Evolutionary conservation across 2,113 vertebrate genomes (phyloP), one percentile per base, ranked within the genome.

Genomic region (Cochlearius cochlearius): DNA sequence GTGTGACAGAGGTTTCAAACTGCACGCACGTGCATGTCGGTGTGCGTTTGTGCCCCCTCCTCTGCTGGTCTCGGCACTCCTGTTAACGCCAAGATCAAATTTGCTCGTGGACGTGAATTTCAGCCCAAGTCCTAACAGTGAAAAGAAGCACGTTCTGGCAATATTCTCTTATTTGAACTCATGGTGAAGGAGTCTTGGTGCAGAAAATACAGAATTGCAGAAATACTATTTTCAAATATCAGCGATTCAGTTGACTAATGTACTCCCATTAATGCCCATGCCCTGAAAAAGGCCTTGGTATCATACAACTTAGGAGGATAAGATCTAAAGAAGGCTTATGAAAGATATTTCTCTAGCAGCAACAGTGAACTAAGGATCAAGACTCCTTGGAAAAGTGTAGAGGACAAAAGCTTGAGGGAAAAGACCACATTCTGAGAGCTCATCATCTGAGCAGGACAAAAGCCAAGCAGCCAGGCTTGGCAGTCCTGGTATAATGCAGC

Each of bases 341-440:
- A 58, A 89, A 91, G 49, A 1, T 18, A 56, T 14, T 89, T 82
- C 55, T 71, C 60, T 20, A 45, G 66, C 66, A 90, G 74, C 58
- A 79, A 36, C 92, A 92, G 29, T 69, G 66, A 95, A 50, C 75
- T 74, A 21, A 77, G 50, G 62, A 69, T 89, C 62, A 41, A 34
- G 66, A 84, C 81, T 88, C 89, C 84, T 88, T 82, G 90, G 45
- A 86, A 41, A 86, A 69, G 7, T 3, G 38, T 27, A 82, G 89
- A 96, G 87, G 95, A 90, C 92, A 88, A 91, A n/a, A 91, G 97
- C 77, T 91, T 2, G 32, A 95, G 92, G 83, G 64, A 67, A 78
- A 93, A 45, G 21, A 66, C 10, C 53, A 68, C 80, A 90, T 79
- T 91, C 11, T 69, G 84, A 94, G 95, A 92, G 72, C 90, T 92